Evolutionary conservation across 2,888 invertebrate genomes (phyloP).

Genomic region (Xylota segnis): DNA sequence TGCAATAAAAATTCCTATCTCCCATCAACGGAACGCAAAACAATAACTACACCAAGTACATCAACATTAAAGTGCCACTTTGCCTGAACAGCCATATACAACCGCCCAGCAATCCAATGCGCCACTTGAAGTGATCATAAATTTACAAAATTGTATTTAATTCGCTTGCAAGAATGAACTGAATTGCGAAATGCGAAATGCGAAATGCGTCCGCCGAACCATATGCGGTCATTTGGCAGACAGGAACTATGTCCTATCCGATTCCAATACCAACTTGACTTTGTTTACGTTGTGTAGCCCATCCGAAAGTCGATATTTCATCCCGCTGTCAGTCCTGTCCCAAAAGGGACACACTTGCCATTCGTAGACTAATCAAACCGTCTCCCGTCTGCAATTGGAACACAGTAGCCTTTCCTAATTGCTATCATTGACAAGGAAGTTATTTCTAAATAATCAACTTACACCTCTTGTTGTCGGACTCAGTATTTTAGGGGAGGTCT

Average conservation of each 20-base stretch:
- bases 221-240: conserved; percentile 51
- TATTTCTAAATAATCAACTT: conserved; percentile 63
- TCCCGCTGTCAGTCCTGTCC: conserved; percentile 4
- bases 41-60: conserved; percentile 67
- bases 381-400: conserved; percentile 48
- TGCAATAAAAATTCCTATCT: conserved; percentile 65
- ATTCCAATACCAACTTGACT: conserved; percentile 42
- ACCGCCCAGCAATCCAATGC: conserved; percentile 48
- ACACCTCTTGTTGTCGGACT: background rate
- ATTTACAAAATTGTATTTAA: conserved; percentile 56
- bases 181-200: conserved; percentile 58
- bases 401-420: conserved; percentile 27
- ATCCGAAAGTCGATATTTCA: conserved; percentile 34
- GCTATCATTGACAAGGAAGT: conserved; percentile 39
- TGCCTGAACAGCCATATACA: conserved; percentile 55
- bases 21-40: conserved; percentile 60
- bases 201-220: conserved; percentile 52
- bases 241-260: background rate
- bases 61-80: conserved; percentile 74
- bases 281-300: conserved; percentile 70
- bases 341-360: conserved; percentile 36
- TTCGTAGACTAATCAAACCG: conserved; percentile 60
- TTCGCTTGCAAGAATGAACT: conserved; percentile 58
- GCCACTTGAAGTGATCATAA: conserved; percentile 72
- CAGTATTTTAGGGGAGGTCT: conserved; percentile 37